These are phyloP conservation scores for Protobothrops flavoviridis DNA, from an alignment of 2,113 vertebrate genomes.

Conservation along the genomic window DNA sequence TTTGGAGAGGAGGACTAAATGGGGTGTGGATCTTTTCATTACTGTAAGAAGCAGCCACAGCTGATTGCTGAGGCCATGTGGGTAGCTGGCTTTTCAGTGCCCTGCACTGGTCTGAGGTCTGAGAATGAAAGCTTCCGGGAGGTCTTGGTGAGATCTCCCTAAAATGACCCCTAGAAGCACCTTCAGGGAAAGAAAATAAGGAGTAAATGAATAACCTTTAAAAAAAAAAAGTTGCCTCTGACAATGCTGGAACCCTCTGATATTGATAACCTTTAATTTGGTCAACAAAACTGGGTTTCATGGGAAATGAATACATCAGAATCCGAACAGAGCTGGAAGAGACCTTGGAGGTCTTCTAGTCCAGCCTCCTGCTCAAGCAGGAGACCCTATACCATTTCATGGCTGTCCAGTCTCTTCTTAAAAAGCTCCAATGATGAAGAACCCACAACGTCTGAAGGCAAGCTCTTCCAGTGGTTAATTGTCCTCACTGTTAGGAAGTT, in stretches of 20 bases:
- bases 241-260: background rate
- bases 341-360: background rate
- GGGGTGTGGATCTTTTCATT: background rate
- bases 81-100: background rate
- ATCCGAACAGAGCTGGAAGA: background rate
- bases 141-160: background rate
- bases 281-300: background rate
- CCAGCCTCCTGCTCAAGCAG: background rate
- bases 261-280: background rate
- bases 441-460: too few species aligned
- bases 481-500: too few species aligned
- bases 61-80: slow-evolving; percentile 3
- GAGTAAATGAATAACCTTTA: background rate
- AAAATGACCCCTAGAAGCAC: background rate
- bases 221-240: background rate
- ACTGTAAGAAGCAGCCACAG: background rate
- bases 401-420: too few species aligned
- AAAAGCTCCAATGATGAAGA: too few species aligned
- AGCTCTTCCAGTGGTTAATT: too few species aligned
- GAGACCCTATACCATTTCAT: background rate
- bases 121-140: background rate
- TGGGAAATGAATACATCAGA: background rate
- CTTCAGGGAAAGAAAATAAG: background rate
- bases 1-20: slow-evolving; percentile 19
- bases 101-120: background rate